A percentile compares a stretch with the other conserved stretches of the same genome.
Conservation (phyloP, 2,888 invertebrate species). For the Tiliacea citrago region DNA sequence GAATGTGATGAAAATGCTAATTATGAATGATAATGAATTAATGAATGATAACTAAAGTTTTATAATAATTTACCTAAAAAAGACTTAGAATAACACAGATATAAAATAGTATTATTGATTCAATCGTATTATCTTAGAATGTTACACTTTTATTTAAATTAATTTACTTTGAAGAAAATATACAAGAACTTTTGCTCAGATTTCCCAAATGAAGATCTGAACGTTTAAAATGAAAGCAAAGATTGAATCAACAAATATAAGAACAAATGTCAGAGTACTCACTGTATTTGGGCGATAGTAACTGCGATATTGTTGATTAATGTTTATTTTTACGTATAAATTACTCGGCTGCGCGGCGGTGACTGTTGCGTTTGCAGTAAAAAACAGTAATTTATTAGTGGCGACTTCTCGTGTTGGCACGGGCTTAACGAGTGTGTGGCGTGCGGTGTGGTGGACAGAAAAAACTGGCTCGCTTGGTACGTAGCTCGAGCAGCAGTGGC, state of each 20-base stretch:
- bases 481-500: constrained; percentile 90
- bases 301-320: constrained; percentile 88
- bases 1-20: constrained; percentile 73
- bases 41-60: constrained; percentile 68
- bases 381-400: constrained; percentile 91
- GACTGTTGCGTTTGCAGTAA: constrained; percentile 90
- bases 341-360: constrained; percentile 88
- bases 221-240: constrained; percentile 75
- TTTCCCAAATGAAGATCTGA: constrained; percentile 21
- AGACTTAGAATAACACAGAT: constrained; percentile 50
- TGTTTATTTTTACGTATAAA: constrained; percentile 90
- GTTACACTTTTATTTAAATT: constrained; percentile 24
- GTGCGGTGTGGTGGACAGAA: constrained; percentile 91
- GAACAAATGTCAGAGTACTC: constrained; percentile 84
- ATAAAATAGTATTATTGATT: constrained; percentile 43
- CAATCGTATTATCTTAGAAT: constrained; percentile 51
- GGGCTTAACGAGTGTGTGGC: constrained; percentile 91
- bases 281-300: constrained; percentile 88
- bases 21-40: constrained; percentile 71
- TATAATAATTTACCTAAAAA: constrained; percentile 52
- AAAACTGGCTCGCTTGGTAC: constrained; percentile 91
- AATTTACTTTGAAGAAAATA: constrained; percentile 24
- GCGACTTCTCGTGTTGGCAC: constrained; percentile 92
- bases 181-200: not conserved
- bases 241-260: constrained; percentile 80